A percentile compares a stretch with the other conserved stretches of the same genome.
phyloP scores from a whole-genome alignment of 2,113 vertebrate species.

The Ptychochromis oligacanthus region DNA sequence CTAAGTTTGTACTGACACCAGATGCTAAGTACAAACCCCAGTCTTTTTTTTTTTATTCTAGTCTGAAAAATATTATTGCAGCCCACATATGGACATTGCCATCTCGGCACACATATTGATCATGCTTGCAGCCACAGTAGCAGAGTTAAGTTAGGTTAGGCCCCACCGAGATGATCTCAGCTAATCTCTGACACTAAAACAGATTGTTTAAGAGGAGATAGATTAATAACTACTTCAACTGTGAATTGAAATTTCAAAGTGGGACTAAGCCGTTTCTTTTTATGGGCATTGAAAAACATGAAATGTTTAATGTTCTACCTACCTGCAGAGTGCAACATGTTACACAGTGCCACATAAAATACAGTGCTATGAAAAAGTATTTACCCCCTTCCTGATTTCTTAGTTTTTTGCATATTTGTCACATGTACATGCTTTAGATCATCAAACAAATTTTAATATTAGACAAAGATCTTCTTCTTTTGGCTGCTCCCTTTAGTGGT shows the following conservation, averaged over 20 bases:
- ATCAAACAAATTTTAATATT: too few relatives aligned
- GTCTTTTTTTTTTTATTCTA: not conserved
- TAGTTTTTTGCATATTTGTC: too few relatives aligned
- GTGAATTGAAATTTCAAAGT: not conserved
- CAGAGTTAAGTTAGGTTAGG: not conserved
- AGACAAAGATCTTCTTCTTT: too few relatives aligned
- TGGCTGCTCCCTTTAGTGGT: too few relatives aligned
- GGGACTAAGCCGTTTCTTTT: rapidly evolving
- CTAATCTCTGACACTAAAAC: not conserved
- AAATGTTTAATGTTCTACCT: not conserved
- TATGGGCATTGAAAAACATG: not conserved
- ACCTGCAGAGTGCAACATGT: not conserved
- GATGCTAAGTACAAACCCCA: constrained; percentile 20
- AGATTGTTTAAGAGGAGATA: constrained; percentile 6
- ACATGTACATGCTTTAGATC: too few relatives aligned
- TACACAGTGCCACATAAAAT: not conserved
- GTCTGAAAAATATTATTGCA: constrained; percentile 9
- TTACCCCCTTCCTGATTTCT: too few relatives aligned
- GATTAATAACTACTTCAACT: constrained; percentile 15
- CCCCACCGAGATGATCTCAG: not conserved
- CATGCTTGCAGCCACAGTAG: not conserved
- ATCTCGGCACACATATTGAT: not conserved
- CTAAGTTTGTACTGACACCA: constrained; percentile 53
- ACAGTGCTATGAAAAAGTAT: not conserved
- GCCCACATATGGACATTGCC: not conserved